Percentiles rank a stretch among this genome's conserved stretches.
These are phyloP conservation scores for Pocillopora verrucosa DNA, from an alignment of 64 coral and sea anemone species.

Conservation along the genomic window DNA sequence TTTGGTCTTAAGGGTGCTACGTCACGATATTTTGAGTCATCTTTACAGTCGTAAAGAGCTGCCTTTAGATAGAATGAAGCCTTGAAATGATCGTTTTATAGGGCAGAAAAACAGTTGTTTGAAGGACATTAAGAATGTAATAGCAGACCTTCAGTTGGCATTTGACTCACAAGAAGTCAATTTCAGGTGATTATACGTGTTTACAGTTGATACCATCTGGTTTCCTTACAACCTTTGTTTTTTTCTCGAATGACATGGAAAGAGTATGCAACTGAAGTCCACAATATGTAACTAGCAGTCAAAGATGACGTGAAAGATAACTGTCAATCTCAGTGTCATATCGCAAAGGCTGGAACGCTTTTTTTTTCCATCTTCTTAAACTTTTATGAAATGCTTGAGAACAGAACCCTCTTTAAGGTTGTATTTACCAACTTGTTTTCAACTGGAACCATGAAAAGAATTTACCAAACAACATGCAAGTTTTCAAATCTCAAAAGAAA, in stretches of 20 bases:
- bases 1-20: too few relatives aligned
- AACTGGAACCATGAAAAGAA: not conserved
- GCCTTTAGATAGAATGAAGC: too few relatives aligned
- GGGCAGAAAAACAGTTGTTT: not conserved
- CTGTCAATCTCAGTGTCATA: too few relatives aligned
- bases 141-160: slow-evolving; percentile 5
- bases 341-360: not conserved
- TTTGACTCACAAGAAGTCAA: slow-evolving; percentile 10
- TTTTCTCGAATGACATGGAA: not conserved
- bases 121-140: slow-evolving; percentile 13
- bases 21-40: too few relatives aligned
- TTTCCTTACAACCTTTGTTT: slow-evolving; percentile 11
- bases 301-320: not conserved
- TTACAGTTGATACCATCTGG: not conserved
- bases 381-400: slow-evolving; percentile 11
- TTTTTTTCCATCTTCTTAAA: slow-evolving; percentile 5
- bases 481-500: slow-evolving; percentile 12
- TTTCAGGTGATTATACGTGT: slow-evolving; percentile 8
- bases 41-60: too few relatives aligned
- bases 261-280: not conserved
- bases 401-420: too few relatives aligned
- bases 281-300: not conserved
- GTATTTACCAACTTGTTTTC: not conserved
- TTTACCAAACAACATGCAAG: not conserved
- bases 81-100: too few relatives aligned